Base-by-base conservation (phyloP, 53 echinoderm and acorn worm genomes). In the Holothuria leucospilota region DNA sequence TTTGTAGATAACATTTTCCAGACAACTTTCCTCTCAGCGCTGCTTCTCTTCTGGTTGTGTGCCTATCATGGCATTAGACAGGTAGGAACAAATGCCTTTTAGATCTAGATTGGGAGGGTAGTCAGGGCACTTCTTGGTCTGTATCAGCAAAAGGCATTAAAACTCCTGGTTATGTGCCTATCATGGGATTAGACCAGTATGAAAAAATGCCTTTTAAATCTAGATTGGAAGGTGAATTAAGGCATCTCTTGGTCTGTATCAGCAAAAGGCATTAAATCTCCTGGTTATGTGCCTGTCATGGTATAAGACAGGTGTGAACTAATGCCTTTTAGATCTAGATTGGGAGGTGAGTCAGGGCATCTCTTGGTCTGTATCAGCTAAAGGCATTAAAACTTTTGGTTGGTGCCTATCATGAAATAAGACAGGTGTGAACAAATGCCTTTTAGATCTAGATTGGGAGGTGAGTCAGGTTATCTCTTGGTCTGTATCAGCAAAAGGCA, bases 261-360 rank as follows among this genome's bases (percentile, higher is more conserved):
- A 29, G 0, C 0, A 7, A 7, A 46, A 46, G 8, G 46, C 8
- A 9, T 46, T 8, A 46, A 46, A 11, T n/a, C 46, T n/a, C n/a
- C n/a, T 99, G 95, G 99, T 92, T 99, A 25, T 99, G 99, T 89
- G 92, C 95, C 23, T 99, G 95, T 67, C 99, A 99, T 78, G 99
- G 95, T 15, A 95, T 99, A 79, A 88, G 99, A 85, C 95, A 99
- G 94, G 99, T 99, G 84, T 67, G 88, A 51, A 39, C 20, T 20
- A 46, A 7, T 46, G 46, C 3, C 46, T 46, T 46, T 9, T 46
- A 9, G 11, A 62, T 39, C 42, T 26, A 61, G 51, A 27, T 6
- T 25, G 15, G 13, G 5, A 16, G 15, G 56, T 56, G 8, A n/a
- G n/a, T n/a, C n/a, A 39, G 13, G 29, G 40, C 13, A 20, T 8